Base-by-base conservation (phyloP, 2,888 invertebrate genomes). In the Acanthococcus lagerstroemiae region DNA sequence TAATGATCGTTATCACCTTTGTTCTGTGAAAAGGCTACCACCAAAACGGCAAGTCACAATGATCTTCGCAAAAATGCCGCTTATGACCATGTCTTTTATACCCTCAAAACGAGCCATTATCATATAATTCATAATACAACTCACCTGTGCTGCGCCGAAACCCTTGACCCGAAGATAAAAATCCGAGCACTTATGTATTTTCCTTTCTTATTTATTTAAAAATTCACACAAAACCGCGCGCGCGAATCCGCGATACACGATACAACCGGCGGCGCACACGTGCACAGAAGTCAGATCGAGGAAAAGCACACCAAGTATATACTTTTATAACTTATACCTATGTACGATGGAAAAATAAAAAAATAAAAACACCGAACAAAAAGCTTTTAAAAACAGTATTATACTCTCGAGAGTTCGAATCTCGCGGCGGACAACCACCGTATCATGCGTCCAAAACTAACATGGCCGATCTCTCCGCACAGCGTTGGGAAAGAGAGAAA, bases 391-490 rank as follows among this genome's bases (percentile, higher is more conserved):
- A n/a, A n/a, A n/a, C n/a, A n/a, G n/a, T n/a, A 37, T 37, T 37
- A n/a, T 37, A 37, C n/a, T 37, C 37, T 37, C 37, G 37, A n/a
- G 37, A 37, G 37, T 37, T 37, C 37, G 37, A 37, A 37, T n/a
- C 37, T 37, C 37, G 37, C 52, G 52, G 46, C 61, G 61, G 61
- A 61, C 61, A 61, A 61, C 61, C 52, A 61, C 52, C 52, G 30
- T 30, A 52, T 15, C 61, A 61, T 50, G 37, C 61, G 50, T 61
- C 61, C 61, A 61, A 61, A 61, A 61, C 54, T 61, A 61, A 61
- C 61, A 61, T 61, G 61, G 61, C 61, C 61, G 61, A 30, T 61
- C 61, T 52, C 52, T 61, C 50, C 37, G 15, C n/a, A 52, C 26
- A 61, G 27, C 61, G 61, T 52, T 24, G 50, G 19, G 24, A 52